phyloP scores from a whole-genome alignment of 2,888 invertebrate genomes.

The Chaetoderma sp. region DNA sequence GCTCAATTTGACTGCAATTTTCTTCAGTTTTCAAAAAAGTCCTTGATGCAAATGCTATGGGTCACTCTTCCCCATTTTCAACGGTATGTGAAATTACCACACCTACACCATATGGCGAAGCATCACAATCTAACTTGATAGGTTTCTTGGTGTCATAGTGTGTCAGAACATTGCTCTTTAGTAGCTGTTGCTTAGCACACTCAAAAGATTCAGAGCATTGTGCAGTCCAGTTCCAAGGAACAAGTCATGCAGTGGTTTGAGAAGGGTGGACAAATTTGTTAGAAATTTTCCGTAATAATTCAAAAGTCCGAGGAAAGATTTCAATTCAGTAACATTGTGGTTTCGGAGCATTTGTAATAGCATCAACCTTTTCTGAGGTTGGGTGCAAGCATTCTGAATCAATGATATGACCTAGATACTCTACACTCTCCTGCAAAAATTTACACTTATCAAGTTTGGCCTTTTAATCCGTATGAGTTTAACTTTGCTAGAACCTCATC shows the following conservation, averaged over 20 bases:
- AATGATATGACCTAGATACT: constrained; percentile 32
- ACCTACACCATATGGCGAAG: constrained; percentile 60
- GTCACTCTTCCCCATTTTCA: constrained; percentile 41
- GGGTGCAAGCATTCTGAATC: constrained; percentile 29
- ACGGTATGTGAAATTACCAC: constrained; percentile 49
- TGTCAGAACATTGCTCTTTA: constrained; percentile 39
- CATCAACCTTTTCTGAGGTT: constrained; percentile 22
- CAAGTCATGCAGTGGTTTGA: constrained; percentile 19
- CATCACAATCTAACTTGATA: constrained; percentile 65
- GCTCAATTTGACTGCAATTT: constrained; percentile 65
- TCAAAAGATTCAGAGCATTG: constrained; percentile 32
- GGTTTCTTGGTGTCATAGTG: constrained; percentile 56
- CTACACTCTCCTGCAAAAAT: constrained; percentile 12
- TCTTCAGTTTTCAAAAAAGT: constrained; percentile 66
- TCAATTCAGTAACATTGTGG: constrained; percentile 14
- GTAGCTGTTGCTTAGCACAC: constrained; percentile 37
- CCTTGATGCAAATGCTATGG: constrained; percentile 67
- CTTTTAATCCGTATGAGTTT: neutral
- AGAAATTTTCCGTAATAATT: constrained; percentile 18
- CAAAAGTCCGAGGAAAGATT: constrained; percentile 11
- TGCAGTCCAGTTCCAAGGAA: constrained; percentile 28
- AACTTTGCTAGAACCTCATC: neutral
- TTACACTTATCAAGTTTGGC: constrained; percentile 18
- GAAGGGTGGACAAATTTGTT: constrained; percentile 10
- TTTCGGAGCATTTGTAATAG: constrained; percentile 16